These are phyloP conservation scores for Leptopterna dolabrata DNA, from an alignment of 2,888 invertebrate species.

Conservation along the genomic window DNA sequence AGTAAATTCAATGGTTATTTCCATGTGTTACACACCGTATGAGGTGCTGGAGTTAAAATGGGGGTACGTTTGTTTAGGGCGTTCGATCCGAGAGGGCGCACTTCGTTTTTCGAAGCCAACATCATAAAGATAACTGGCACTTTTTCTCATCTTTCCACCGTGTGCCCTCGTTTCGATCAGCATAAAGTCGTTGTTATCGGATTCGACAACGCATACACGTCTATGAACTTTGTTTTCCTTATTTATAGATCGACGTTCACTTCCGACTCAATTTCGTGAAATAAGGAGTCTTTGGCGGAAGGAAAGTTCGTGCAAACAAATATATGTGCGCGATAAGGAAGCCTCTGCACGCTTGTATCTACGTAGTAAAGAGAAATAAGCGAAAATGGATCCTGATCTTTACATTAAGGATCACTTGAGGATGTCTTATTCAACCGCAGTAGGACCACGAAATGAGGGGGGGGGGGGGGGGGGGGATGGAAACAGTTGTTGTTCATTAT, in stretches of 20 bases:
- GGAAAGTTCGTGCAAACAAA: not conserved
- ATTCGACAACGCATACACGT: not conserved
- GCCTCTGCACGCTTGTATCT: not conserved
- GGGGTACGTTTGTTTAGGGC: slow-evolving; percentile 43
- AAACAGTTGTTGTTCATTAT: too few relatives aligned
- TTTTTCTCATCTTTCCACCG: not conserved
- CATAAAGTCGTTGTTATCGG: slow-evolving; percentile 41
- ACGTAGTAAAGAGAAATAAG: not conserved
- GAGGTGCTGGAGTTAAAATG: slow-evolving; percentile 10
- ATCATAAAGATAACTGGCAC: slow-evolving; percentile 40
- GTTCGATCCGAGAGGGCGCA: slow-evolving; percentile 32
- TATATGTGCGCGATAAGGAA: not conserved
- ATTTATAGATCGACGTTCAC: not conserved
- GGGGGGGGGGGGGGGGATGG: too few relatives aligned
- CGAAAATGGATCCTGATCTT: too few relatives aligned
- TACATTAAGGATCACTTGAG: too few relatives aligned
- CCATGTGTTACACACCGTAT: slow-evolving; percentile 11
- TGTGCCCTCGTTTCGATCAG: slow-evolving; percentile 38
- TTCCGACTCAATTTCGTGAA: not conserved
- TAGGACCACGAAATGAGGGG: too few relatives aligned
- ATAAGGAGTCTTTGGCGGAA: not conserved
- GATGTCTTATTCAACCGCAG: too few relatives aligned
- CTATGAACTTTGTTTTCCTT: not conserved
- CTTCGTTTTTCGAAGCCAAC: slow-evolving; percentile 43
- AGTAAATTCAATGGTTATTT: slow-evolving; percentile 26